These are phyloP conservation scores for Zaprionus ghesquierei DNA, from an alignment of 1,140 invertebrate genomes.

Conservation along the genomic window DNA sequence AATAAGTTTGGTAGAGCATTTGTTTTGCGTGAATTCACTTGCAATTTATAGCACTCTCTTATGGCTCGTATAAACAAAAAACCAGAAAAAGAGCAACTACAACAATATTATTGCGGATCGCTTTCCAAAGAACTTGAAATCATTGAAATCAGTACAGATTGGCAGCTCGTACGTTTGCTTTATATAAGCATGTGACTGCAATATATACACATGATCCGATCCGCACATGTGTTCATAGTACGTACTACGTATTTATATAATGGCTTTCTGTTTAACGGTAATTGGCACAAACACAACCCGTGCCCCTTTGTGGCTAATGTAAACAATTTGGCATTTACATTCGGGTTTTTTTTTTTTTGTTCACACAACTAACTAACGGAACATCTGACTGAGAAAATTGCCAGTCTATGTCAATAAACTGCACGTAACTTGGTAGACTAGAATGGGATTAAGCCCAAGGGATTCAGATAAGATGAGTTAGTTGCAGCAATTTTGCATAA, in stretches of 20 bases:
- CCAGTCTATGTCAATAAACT: constrained; percentile 5
- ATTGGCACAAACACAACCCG: constrained; percentile 58
- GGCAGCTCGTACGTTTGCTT: constrained; percentile 7
- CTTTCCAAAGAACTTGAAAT: not conserved
- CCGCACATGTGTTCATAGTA: not conserved
- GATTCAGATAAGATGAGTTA: not conserved
- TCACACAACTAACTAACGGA: not conserved
- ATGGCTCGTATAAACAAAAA: constrained; percentile 55
- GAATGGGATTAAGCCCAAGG: not conserved
- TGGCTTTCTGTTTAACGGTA: constrained; percentile 56
- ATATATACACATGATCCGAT: constrained; percentile 6
- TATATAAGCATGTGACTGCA: constrained; percentile 52
- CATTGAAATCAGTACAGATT: constrained; percentile 23
- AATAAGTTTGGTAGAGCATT: constrained; percentile 7
- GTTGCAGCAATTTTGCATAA: too few species aligned
- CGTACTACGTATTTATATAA: constrained; percentile 26
- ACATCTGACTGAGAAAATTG: not conserved
- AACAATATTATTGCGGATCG: constrained; percentile 23
- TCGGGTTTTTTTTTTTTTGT: too few species aligned
- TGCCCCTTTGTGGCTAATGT: constrained; percentile 50
- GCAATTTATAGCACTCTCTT: constrained; percentile 47
- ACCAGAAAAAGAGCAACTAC: not conserved
- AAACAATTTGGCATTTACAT: constrained; percentile 28
- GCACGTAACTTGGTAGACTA: not conserved
- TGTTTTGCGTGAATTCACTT: constrained; percentile 17